Evolutionary conservation across 53 echinoderm and acorn worm genomes (phyloP).

Genomic region (Paracentrotus lividus): DNA sequence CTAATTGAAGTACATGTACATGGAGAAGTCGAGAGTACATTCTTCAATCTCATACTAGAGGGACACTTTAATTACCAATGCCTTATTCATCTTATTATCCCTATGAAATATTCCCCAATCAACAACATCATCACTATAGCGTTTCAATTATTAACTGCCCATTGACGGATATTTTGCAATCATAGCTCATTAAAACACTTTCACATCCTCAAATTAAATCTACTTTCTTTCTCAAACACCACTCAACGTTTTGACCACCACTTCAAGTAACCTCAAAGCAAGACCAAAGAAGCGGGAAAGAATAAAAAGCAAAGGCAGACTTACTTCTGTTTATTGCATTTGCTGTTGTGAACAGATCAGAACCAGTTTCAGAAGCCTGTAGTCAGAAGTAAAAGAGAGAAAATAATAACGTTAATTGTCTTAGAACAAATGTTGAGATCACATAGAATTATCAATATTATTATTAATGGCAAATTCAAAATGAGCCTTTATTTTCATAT

Average conservation of each 20-base stretch:
- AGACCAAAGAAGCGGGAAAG: background rate
- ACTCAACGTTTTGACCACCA: background rate
- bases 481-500: background rate
- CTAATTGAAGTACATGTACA: background rate
- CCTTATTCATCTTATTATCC: background rate
- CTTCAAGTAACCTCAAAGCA: background rate
- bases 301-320: slow-evolving; percentile 37
- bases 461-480: background rate
- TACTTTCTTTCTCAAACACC: background rate
- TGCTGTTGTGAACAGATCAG: slow-evolving; percentile 74
- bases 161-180: background rate
- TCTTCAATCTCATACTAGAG: background rate
- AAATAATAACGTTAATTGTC: background rate
- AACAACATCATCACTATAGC: too few species aligned
- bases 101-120: too few species aligned
- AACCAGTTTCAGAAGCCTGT: slow-evolving; percentile 77
- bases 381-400: background rate
- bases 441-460: background rate
- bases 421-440: too few species aligned
- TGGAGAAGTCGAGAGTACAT: background rate
- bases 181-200: background rate
- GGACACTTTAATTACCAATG: background rate
- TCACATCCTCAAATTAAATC: background rate
- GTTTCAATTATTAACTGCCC: background rate
- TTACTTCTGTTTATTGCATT: slow-evolving; percentile 75